Conservation (phyloP, 2,888 invertebrate genomes). For the Kuschelorhynchus macadamiae region DNA sequence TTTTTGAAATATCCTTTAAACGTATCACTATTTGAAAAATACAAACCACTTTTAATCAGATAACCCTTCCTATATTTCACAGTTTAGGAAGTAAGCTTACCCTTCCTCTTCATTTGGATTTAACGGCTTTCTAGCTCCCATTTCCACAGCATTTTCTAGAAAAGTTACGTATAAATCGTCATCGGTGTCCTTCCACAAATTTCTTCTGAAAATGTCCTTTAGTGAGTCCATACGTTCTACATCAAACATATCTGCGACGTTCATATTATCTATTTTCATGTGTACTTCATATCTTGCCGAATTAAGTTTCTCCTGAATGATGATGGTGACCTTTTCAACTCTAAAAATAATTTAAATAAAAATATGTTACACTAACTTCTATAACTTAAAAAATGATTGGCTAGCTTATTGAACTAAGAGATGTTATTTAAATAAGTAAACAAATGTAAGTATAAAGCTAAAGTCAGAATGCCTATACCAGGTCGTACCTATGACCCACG, state of each 20-base stretch:
- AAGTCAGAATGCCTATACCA: too few relatives aligned
- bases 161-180: conserved; percentile 86
- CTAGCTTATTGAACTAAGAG: too few relatives aligned
- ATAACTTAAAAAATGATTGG: too few relatives aligned
- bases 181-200: conserved; percentile 84
- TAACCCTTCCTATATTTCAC: too few relatives aligned
- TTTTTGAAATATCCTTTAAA: too few relatives aligned
- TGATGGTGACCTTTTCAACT: conserved; percentile 65
- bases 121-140: conserved; percentile 87
- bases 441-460: too few relatives aligned
- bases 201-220: conserved; percentile 82
- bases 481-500: too few relatives aligned
- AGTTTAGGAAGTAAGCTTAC: too few relatives aligned
- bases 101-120: conserved; percentile 90
- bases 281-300: conserved; percentile 84
- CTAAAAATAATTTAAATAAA: conserved; percentile 27
- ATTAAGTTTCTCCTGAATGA: conserved; percentile 76
- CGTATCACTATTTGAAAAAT: too few relatives aligned
- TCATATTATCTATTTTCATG: conserved; percentile 90
- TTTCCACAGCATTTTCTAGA: conserved; percentile 86
- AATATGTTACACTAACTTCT: too few relatives aligned
- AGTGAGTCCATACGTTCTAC: conserved; percentile 78
- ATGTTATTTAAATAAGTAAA: too few relatives aligned
- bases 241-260: conserved; percentile 90
- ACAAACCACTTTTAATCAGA: too few relatives aligned